Conservation (phyloP, 2,797 vertebrate genomes). For the Sus cebifrons region DNA sequence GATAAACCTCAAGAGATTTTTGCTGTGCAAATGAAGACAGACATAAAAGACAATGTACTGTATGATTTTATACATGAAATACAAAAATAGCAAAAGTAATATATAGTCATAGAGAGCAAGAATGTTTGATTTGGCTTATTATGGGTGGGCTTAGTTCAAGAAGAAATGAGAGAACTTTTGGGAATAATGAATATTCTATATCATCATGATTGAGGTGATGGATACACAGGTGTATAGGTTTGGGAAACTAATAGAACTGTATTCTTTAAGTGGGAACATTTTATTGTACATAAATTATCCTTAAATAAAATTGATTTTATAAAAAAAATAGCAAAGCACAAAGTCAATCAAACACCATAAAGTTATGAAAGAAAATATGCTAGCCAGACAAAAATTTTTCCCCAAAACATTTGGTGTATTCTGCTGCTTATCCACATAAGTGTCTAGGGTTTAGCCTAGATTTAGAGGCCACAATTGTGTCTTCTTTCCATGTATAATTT, state of each 20-base stretch:
- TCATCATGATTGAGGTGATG: neutral
- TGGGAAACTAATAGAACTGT: neutral
- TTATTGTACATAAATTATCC: neutral
- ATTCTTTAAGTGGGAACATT: neutral
- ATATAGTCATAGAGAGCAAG: neutral
- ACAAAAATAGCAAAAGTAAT: neutral
- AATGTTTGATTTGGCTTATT: neutral
- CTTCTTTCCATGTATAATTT: neutral
- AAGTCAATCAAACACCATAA: neutral
- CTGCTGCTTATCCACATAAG: neutral
- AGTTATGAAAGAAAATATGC: neutral
- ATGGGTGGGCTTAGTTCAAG: neutral
- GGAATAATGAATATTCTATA: neutral
- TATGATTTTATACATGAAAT: constrained; percentile 2
- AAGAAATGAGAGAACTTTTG: neutral
- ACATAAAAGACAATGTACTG: neutral
- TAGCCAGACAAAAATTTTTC: neutral
- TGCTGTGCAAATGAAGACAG: neutral
- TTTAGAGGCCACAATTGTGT: neutral
- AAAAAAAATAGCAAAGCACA: neutral
- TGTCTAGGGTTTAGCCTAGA: neutral
- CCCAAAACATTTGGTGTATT: neutral
- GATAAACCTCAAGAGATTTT: neutral
- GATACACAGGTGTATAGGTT: neutral
- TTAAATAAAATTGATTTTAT: neutral